Evolutionary conservation across 2,888 invertebrate genomes (phyloP).

Genomic region (Helleia helle): DNA sequence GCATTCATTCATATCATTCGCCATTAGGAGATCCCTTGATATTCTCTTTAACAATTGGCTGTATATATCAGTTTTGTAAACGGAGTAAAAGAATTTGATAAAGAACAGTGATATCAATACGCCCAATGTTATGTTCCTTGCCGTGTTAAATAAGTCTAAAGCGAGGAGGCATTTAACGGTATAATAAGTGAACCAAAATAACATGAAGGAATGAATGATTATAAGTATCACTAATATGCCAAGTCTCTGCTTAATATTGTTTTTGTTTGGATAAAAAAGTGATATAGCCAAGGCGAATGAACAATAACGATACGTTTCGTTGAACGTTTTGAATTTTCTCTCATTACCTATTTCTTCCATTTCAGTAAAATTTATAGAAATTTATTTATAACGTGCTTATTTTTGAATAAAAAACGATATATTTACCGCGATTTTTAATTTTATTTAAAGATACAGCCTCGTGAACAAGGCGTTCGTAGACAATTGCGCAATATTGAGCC

Average conservation of each 20-base stretch:
- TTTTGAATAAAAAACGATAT: no score
- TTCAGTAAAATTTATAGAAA: not conserved
- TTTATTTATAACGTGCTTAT: no score
- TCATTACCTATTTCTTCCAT: not conserved
- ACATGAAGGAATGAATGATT: slow-evolving; percentile 28
- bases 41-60: slow-evolving; percentile 36
- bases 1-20: slow-evolving; percentile 35
- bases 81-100: slow-evolving; percentile 42
- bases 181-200: slow-evolving; percentile 42
- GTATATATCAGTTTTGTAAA: slow-evolving; percentile 34
- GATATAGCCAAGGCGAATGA: slow-evolving; percentile 40
- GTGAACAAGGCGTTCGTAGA: no score
- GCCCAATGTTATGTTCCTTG: slow-evolving; percentile 39
- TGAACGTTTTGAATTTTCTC: slow-evolving; percentile 36
- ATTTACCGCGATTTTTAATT: no score
- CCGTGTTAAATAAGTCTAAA: slow-evolving; percentile 39
- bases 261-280: slow-evolving; percentile 42
- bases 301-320: slow-evolving; percentile 41
- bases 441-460: no score
- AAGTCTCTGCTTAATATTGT: slow-evolving; percentile 27
- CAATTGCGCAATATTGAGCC: no score
- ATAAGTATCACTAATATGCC: slow-evolving; percentile 25
- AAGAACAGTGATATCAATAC: slow-evolving; percentile 38
- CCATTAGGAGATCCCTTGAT: slow-evolving; percentile 35
- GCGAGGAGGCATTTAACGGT: slow-evolving; percentile 32